Conservation (phyloP, 2,113 vertebrate species). For the Ictidomys tridecemlineatus region DNA sequence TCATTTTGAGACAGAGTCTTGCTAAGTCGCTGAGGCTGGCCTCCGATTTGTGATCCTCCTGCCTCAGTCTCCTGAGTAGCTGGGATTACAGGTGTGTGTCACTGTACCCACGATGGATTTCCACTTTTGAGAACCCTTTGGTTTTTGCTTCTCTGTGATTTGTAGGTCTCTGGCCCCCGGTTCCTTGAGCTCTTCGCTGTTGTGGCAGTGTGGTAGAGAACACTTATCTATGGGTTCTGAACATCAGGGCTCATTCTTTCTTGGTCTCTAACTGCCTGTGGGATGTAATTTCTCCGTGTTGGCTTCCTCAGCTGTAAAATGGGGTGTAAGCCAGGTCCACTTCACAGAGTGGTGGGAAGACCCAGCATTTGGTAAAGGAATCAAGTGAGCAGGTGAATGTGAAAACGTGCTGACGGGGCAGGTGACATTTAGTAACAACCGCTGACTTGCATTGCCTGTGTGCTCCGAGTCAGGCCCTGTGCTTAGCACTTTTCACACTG, state of each 20-base stretch:
- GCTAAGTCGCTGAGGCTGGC: no score
- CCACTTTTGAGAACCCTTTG: neutral
- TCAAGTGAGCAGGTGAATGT: neutral
- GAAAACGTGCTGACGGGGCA: neutral
- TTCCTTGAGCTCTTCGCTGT: neutral
- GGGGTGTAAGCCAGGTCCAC: neutral
- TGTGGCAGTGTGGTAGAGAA: neutral
- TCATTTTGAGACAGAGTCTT: no score
- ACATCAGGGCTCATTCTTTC: neutral
- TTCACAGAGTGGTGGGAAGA: neutral
- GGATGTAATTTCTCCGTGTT: neutral
- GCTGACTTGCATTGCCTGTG: neutral
- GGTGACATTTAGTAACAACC: no score
- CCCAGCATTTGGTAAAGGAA: neutral
- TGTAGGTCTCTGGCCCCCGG: no score
- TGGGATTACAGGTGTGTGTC: no score
- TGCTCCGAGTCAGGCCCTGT: neutral
- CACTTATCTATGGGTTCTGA: neutral
- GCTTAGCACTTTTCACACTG: neutral
- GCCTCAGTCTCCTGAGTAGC: no score
- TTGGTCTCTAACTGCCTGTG: neutral
- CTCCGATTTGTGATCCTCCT: no score
- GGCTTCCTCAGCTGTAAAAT: neutral
- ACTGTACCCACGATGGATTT: neutral
- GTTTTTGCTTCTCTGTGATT: neutral